These are phyloP conservation scores for Stictocephala bisonia DNA, from an alignment of 2,888 invertebrate genomes.

Conservation along the genomic window DNA sequence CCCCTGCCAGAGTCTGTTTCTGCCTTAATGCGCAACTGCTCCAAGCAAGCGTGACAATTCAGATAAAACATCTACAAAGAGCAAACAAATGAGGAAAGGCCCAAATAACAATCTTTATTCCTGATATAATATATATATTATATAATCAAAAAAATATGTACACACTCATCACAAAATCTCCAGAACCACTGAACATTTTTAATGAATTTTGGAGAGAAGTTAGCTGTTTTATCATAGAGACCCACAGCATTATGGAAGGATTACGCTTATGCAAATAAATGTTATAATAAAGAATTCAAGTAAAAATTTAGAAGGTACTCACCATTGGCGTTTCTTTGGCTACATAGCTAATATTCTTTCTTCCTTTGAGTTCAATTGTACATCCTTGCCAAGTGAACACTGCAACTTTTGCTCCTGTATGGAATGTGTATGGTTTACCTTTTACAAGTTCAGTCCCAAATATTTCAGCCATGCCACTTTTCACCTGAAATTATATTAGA, in stretches of 20 bases:
- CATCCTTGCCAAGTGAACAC: slow-evolving; percentile 98
- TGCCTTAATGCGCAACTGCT: slow-evolving; percentile 86
- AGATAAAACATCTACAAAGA: slow-evolving; percentile 78
- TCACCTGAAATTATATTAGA: slow-evolving; percentile 76
- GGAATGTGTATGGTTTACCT: slow-evolving; percentile 91
- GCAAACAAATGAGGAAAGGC: background rate
- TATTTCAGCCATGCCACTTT: slow-evolving; percentile 92
- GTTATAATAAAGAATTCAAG: no score
- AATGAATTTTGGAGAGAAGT: no score
- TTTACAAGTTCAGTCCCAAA: slow-evolving; percentile 97
- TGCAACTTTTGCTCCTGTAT: slow-evolving; percentile 91
- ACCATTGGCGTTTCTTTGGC: slow-evolving; percentile 98
- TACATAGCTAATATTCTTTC: slow-evolving; percentile 92
- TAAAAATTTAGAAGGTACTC: slow-evolving; percentile 75
- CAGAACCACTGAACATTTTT: no score
- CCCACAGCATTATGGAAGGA: no score
- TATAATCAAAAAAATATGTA: no score
- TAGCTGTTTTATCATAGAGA: no score
- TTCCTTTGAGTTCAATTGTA: slow-evolving; percentile 84
- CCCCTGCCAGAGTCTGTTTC: slow-evolving; percentile 80
- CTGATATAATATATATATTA: no score
- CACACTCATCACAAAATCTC: no score
- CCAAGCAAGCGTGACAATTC: slow-evolving; percentile 95
- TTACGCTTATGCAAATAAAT: no score
- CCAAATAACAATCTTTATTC: no score